Percentiles rank a stretch among this genome's conserved stretches.
These are phyloP conservation scores for Nyleta sp. DNA, from an alignment of 2,888 invertebrate genomes.

Conservation along the genomic window DNA sequence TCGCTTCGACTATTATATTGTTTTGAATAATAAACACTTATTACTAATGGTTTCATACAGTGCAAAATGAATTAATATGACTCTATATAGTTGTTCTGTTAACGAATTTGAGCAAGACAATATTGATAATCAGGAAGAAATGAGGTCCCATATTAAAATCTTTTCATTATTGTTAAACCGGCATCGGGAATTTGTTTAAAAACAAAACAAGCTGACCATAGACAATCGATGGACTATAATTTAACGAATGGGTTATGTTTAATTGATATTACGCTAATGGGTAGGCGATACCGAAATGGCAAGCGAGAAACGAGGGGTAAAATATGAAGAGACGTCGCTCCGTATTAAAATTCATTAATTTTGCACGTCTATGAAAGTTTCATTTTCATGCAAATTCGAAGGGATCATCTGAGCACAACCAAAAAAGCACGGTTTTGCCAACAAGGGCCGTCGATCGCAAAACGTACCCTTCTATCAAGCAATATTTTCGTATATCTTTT, in stretches of 20 bases:
- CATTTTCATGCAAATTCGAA: constrained; percentile 81
- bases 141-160: constrained; percentile 14
- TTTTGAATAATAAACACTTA: constrained; percentile 33
- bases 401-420: constrained; percentile 70
- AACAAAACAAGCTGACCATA: constrained; percentile 17
- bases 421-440: constrained; percentile 33
- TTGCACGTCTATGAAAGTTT: constrained; percentile 78
- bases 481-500: constrained; percentile 31
- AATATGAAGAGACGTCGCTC: constrained; percentile 66
- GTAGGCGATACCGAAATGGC: constrained; percentile 63
- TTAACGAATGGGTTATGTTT: constrained; percentile 55
- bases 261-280: constrained; percentile 72
- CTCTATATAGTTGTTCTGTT: constrained; percentile 25
- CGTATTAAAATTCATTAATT: constrained; percentile 82
- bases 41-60: constrained; percentile 22
- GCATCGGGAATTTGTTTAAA: constrained; percentile 9
- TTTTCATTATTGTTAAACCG: constrained; percentile 16
- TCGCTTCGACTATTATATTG: constrained; percentile 20
- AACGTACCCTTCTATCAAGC: constrained; percentile 22
- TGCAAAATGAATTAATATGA: constrained; percentile 24
- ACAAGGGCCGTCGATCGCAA: constrained; percentile 40
- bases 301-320: constrained; percentile 55
- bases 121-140: constrained; percentile 28
- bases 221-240: constrained; percentile 6
- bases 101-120: constrained; percentile 22